phyloP scores from a whole-genome alignment of 2,888 invertebrate species.

The Parnassius orleans region DNA sequence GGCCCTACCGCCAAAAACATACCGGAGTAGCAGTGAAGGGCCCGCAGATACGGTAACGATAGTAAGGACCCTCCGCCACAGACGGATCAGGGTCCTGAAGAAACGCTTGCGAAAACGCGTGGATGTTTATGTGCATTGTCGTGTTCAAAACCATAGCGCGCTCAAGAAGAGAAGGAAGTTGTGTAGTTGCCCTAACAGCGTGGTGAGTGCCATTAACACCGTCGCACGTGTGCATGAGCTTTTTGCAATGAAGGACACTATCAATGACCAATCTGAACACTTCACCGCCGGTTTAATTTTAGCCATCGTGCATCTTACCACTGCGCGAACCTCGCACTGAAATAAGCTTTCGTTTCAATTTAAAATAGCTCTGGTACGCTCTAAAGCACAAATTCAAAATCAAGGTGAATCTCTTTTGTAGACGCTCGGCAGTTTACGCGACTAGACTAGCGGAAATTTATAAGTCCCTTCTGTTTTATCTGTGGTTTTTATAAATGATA shows the following conservation, averaged over 20 bases:
- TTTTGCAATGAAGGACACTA: constrained; percentile 12
- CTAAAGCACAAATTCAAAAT: constrained; percentile 76
- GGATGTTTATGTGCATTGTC: constrained; percentile 75
- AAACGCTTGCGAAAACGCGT: constrained; percentile 67
- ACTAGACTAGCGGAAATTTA: constrained; percentile 35
- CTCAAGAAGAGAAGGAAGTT: constrained; percentile 55
- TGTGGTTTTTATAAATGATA: constrained; percentile 10
- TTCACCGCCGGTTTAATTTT: constrained; percentile 48
- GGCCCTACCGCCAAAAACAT: constrained; percentile 80
- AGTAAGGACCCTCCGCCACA: constrained; percentile 54
- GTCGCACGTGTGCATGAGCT: constrained; percentile 26
- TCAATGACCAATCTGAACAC: constrained; percentile 7
- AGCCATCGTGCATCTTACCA: constrained; percentile 55
- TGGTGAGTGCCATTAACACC: constrained; percentile 78
- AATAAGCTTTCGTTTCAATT: constrained; percentile 68
- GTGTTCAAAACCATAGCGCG: constrained; percentile 51
- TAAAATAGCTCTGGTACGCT: constrained; percentile 72
- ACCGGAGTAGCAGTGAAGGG: constrained; percentile 75
- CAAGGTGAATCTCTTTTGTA: constrained; percentile 59
- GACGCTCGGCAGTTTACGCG: constrained; percentile 63
- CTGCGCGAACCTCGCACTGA: constrained; percentile 71
- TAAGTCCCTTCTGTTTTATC: constrained; percentile 16
- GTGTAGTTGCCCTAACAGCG: constrained; percentile 68
- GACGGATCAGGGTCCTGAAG: constrained; percentile 59
- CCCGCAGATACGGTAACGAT: constrained; percentile 72